Evolutionary conservation across 1,140 invertebrate genomes (phyloP).

Genomic region (Leptoteleia sp.): DNA sequence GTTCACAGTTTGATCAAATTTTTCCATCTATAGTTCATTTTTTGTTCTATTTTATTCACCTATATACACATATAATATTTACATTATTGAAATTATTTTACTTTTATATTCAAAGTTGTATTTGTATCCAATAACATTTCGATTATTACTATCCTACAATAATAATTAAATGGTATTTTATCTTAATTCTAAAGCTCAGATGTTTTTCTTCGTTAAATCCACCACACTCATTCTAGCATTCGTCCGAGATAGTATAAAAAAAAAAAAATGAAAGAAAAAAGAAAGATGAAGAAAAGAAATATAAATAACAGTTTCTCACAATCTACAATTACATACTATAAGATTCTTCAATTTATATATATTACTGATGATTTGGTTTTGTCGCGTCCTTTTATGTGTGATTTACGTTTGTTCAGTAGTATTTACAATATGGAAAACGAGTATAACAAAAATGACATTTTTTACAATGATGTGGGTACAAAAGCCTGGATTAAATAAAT

Average conservation of each 20-base stretch:
- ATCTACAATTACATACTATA: not conserved
- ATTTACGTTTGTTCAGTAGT: conserved; percentile 10
- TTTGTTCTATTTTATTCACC: not conserved
- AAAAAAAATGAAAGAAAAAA: too few species aligned
- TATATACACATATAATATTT: conserved; percentile 1
- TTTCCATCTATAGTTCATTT: not conserved
- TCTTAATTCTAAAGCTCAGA: too few species aligned
- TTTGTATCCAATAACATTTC: conserved; percentile 1
- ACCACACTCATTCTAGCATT: not conserved
- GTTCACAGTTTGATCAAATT: not conserved
- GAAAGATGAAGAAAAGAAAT: too few species aligned
- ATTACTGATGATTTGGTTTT: conserved; percentile 32
- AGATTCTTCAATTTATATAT: conserved; percentile 12
- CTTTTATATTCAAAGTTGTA: conserved; percentile 2
- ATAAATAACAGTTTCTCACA: not conserved
- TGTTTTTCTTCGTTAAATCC: not conserved
- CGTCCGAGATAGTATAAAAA: conserved; percentile 5
- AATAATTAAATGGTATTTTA: too few species aligned
- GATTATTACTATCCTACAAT: not conserved
- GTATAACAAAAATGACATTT: conserved; percentile 11
- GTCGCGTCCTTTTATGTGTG: not conserved
- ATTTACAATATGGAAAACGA: conserved; percentile 8
- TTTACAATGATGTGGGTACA: not conserved
- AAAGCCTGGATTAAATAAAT: conserved; percentile 28
- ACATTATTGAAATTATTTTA: too few species aligned